phyloP scores from a whole-genome alignment of 2,797 vertebrate genomes.

The Cichlasoma orientale region DNA sequence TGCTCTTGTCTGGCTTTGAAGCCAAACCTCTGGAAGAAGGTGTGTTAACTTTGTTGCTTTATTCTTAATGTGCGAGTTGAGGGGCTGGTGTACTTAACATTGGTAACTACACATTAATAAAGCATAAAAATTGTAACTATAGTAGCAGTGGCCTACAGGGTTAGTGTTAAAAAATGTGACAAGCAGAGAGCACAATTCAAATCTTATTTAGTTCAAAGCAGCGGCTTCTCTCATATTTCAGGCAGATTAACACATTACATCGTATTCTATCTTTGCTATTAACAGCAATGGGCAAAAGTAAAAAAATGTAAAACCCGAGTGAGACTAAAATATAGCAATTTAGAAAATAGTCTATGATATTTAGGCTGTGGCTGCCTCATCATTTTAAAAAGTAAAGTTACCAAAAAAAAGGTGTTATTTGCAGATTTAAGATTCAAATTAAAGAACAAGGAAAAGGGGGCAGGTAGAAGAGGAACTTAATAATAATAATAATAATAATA shows the following conservation, averaged over 20 bases:
- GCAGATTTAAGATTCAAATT: neutral
- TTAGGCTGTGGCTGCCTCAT: neutral
- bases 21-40: constrained; percentile 89
- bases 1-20: constrained; percentile 94
- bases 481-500: too few relatives aligned
- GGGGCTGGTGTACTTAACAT: neutral
- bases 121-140: neutral
- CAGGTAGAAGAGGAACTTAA: neutral
- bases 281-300: neutral
- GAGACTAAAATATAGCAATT: neutral
- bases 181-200: neutral
- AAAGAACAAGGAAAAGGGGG: neutral
- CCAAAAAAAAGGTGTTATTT: too few relatives aligned
- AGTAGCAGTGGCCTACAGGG: neutral
- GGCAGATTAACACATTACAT: neutral
- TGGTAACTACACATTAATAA: neutral
- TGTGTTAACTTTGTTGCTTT: constrained; percentile 40
- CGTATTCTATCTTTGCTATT: neutral
- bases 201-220: neutral
- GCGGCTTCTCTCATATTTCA: neutral
- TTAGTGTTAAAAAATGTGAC: neutral
- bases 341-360: neutral
- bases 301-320: neutral
- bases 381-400: neutral
- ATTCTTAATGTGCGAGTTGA: neutral